Evolutionary conservation across 2,797 vertebrate species (phyloP).

Genomic region (Anguilla pacifica): DNA sequence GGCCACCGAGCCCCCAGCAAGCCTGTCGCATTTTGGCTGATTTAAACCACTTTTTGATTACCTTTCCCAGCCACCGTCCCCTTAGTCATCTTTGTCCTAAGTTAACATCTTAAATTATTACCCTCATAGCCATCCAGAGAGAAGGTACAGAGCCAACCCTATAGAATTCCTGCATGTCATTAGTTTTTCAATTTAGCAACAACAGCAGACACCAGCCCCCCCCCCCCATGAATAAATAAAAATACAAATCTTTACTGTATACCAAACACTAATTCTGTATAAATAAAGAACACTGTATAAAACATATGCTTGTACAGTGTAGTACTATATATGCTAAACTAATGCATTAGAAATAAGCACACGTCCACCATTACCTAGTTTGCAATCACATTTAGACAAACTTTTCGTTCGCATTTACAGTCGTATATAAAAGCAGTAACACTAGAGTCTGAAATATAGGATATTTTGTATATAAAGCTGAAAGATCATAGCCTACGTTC

Average conservation of each 20-base stretch:
- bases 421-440: neutral
- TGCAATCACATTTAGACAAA: neutral
- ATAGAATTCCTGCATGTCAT: constrained; percentile 2
- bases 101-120: constrained; percentile 25
- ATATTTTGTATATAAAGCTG: neutral
- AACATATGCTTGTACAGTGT: neutral
- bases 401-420: neutral
- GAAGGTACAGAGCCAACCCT: neutral
- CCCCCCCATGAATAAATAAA: too few relatives aligned
- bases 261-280: neutral
- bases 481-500: neutral
- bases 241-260: too few relatives aligned
- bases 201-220: neutral
- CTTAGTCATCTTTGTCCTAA: neutral
- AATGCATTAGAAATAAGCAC: neutral
- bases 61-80: constrained; percentile 7
- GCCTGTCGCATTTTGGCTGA: constrained; percentile 31
- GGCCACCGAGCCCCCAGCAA: constrained; percentile 15
- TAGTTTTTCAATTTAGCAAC: neutral
- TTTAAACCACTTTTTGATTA: constrained; percentile 26
- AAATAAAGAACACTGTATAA: neutral
- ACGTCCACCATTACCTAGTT: neutral
- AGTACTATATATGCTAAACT: neutral
- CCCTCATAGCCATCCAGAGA: constrained; percentile 10
- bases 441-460: neutral